These are phyloP conservation scores for Hyperopisus bebe DNA, from an alignment of 2,113 vertebrate genomes.

Conservation along the genomic window DNA sequence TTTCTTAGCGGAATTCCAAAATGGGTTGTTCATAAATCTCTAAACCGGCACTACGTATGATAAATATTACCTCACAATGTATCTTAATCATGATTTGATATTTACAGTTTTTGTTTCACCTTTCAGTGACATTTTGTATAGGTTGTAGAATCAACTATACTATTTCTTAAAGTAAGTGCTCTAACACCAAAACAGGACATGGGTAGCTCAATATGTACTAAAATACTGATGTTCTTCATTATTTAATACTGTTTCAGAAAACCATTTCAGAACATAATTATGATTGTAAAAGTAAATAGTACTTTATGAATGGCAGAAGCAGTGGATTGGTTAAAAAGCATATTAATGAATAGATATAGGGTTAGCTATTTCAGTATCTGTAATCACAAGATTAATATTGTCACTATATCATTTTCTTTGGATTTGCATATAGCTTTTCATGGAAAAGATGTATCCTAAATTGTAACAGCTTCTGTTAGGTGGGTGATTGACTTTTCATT, in stretches of 20 bases:
- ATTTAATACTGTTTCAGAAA: not conserved
- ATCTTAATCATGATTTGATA: not conserved
- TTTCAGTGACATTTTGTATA: not conserved
- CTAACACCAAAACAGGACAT: not conserved
- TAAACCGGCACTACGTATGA: not conserved
- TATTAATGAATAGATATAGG: not conserved
- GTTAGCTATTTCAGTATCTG: not conserved
- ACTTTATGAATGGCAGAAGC: not conserved
- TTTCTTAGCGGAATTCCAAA: not conserved
- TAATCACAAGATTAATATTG: not conserved
- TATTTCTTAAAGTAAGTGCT: not conserved
- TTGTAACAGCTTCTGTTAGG: not conserved
- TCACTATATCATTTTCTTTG: not conserved
- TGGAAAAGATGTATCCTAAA: not conserved
- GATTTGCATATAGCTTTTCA: not conserved
- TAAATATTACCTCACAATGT: not conserved
- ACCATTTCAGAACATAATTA: not conserved
- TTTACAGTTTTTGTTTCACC: not conserved
- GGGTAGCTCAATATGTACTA: not conserved
- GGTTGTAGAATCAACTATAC: not conserved
- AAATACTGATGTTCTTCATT: not conserved
- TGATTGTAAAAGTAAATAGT: not conserved
- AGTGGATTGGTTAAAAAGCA: not conserved
- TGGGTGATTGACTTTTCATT: not conserved
- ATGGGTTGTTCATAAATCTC: not conserved